Percentiles rank a stretch among this genome's conserved stretches.
phyloP scores from a whole-genome alignment of 2,797 vertebrate species.

The Silurus lanzhouensis region DNA sequence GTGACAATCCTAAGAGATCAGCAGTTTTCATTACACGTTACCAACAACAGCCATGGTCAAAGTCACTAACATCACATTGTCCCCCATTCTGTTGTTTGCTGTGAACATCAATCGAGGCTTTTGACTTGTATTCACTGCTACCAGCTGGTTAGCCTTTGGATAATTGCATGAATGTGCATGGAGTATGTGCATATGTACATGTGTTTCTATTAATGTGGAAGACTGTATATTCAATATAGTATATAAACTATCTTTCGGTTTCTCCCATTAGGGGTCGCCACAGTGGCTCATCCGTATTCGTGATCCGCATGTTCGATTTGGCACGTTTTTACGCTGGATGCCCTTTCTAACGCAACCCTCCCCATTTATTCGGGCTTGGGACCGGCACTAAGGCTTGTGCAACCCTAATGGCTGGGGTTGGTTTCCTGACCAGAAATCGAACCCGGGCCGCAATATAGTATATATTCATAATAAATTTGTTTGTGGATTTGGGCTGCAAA shows the following conservation, averaged over 20 bases:
- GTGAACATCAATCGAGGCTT: neutral
- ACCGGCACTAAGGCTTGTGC: no score
- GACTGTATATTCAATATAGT: no score
- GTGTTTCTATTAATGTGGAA: no score
- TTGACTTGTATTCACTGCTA: neutral
- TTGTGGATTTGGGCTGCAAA: neutral
- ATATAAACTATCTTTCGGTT: no score
- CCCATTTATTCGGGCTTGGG: no score
- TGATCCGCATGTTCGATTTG: no score
- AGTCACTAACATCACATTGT: neutral
- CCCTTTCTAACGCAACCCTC: no score
- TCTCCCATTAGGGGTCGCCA: no score
- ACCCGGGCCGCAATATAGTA: neutral
- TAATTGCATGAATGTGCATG: neutral
- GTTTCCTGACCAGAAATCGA: no score
- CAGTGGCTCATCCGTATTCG: no score
- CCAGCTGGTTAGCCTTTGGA: neutral
- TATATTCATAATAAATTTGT: neutral
- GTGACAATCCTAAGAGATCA: neutral
- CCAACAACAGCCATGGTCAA: neutral
- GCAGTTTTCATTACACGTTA: neutral
- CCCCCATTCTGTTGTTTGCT: neutral
- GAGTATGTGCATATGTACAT: neutral
- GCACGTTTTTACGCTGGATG: no score
- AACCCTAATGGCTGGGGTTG: no score